Evolutionary conservation across 2,113 vertebrate genomes (phyloP).

Genomic region (Xenotilapia flavipinnis): DNA sequence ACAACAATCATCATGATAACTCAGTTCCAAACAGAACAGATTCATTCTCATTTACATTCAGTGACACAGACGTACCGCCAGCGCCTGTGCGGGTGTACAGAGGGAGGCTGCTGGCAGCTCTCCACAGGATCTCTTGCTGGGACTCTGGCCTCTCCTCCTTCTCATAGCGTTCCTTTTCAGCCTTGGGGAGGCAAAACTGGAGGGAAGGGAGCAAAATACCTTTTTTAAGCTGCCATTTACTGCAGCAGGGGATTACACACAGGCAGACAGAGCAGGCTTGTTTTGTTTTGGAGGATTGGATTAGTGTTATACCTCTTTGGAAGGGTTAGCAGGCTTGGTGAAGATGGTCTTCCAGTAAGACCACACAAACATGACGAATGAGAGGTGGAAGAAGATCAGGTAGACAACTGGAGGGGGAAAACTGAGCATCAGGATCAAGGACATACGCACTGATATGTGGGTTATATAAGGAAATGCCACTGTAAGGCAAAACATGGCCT

Average conservation of each 20-base stretch:
- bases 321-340: conserved; percentile 84
- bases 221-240: background rate
- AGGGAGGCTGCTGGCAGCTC: conserved; percentile 82
- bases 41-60: background rate
- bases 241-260: background rate
- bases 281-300: background rate
- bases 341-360: conserved; percentile 98
- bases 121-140: conserved; percentile 87
- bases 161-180: conserved; percentile 88
- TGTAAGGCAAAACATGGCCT: background rate
- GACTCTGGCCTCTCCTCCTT: conserved; percentile 79
- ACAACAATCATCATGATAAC: background rate
- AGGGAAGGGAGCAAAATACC: background rate
- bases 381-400: conserved; percentile 93
- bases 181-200: conserved; percentile 83
- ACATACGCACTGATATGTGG: background rate
- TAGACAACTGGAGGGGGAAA: conserved; percentile 83
- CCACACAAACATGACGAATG: conserved; percentile 95
- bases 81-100: conserved; percentile 86
- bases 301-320: conserved; percentile 82
- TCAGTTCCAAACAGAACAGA: background rate
- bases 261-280: background rate
- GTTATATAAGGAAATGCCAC: background rate
- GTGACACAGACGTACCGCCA: conserved; percentile 67
- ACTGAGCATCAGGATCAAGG: conserved; percentile 28